Percentiles rank a stretch among this genome's conserved stretches.
phyloP scores from a whole-genome alignment of 2,113 vertebrate genomes.

The Mustelus asterias region DNA sequence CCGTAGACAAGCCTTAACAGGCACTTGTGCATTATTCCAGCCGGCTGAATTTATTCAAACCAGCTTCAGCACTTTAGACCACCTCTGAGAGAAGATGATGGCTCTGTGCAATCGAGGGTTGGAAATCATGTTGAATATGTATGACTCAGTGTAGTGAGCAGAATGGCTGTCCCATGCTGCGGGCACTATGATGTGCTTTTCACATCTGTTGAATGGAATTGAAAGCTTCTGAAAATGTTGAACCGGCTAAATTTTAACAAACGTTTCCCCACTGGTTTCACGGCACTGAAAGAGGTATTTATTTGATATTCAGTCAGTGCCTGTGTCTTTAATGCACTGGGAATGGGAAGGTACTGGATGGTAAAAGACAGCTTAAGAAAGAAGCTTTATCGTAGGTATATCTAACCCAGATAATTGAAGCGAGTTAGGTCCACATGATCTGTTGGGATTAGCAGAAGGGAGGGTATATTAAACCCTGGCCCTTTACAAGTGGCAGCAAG shows the following conservation, averaged over 20 bases:
- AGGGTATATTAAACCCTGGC: background rate
- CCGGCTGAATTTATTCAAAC: background rate
- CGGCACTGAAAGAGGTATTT: background rate
- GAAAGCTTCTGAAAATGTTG: background rate
- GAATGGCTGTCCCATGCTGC: background rate
- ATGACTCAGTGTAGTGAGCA: background rate
- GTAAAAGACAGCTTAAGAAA: background rate
- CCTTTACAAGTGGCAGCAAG: background rate
- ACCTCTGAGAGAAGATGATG: background rate
- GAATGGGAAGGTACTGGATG: background rate
- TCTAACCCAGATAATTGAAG: background rate
- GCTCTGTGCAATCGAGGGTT: background rate
- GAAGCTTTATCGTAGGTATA: background rate
- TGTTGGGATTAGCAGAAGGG: background rate
- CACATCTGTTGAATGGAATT: background rate
- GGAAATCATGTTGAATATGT: constrained; percentile 10
- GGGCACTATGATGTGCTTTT: background rate
- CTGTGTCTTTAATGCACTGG: background rate
- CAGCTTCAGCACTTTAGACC: background rate
- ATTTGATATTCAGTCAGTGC: background rate
- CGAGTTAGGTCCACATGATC: background rate
- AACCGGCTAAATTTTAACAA: background rate
- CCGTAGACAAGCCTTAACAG: background rate
- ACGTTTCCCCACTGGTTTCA: background rate
- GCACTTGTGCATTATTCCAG: background rate